Conservation (phyloP, 2,113 vertebrate genomes). For the Mystacornis crossleyi region DNA sequence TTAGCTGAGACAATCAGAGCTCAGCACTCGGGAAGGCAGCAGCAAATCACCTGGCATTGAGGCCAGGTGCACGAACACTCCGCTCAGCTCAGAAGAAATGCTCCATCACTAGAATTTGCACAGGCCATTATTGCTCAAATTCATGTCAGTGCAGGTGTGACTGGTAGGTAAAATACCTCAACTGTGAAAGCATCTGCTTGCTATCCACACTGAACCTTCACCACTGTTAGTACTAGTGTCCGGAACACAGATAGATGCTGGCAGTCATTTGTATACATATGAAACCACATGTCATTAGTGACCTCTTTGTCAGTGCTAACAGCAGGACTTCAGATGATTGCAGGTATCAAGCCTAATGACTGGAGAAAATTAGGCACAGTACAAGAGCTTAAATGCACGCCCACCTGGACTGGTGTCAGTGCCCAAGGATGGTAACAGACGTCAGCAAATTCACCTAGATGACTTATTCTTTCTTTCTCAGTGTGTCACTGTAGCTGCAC, state of each 20-base stretch:
- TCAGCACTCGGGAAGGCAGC: not conserved
- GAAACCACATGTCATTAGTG: not conserved
- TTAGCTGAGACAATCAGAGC: not conserved
- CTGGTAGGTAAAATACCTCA: not conserved
- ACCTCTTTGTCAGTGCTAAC: not conserved
- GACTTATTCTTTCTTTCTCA: not conserved
- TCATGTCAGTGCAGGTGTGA: not conserved
- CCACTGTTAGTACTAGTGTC: not conserved
- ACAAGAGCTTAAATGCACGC: not conserved
- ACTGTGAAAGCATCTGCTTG: not conserved
- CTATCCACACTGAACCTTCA: not conserved
- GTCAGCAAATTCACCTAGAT: not conserved
- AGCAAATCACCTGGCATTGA: rapidly evolving
- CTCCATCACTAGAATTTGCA: not conserved
- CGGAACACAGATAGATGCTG: not conserved
- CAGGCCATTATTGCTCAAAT: not conserved
- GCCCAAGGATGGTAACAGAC: not conserved
- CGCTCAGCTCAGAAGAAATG: not conserved
- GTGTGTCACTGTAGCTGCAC: not conserved
- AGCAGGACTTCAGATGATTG: not conserved
- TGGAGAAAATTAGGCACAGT: not conserved
- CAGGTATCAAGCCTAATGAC: not conserved
- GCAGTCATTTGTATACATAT: not conserved
- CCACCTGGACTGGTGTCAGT: not conserved
- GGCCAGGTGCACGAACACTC: rapidly evolving